phyloP scores from a whole-genome alignment of 2,888 invertebrate genomes.

The Pachycephus smyrnensis region DNA sequence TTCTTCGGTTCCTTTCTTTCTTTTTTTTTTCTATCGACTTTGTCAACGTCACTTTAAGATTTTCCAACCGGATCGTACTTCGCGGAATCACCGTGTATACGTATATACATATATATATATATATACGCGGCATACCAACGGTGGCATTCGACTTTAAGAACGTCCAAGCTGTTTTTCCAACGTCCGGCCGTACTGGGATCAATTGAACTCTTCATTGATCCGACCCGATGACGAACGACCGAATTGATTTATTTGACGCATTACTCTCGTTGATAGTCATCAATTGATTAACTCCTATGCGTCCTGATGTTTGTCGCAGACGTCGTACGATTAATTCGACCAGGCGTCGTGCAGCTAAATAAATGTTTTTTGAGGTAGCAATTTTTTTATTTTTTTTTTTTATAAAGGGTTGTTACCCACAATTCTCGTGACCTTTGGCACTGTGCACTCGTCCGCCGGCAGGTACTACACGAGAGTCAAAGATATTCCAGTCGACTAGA shows the following conservation, averaged over 20 bases:
- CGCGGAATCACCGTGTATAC: not conserved
- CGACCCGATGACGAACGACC: conserved; percentile 41
- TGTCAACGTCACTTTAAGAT: not conserved
- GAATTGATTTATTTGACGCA: conserved; percentile 55
- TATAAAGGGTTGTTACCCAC: too few species aligned
- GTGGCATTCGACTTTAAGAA: not conserved
- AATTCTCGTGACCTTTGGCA: not conserved
- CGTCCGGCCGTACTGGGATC: conserved; percentile 15
- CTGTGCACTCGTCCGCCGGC: too few species aligned
- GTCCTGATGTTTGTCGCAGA: not conserved
- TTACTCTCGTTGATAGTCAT: not conserved
- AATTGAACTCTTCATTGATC: conserved; percentile 54
- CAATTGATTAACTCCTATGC: not conserved
- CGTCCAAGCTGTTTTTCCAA: conserved; percentile 6
- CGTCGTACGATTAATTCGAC: not conserved
- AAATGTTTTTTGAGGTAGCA: not conserved
- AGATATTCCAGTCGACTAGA: not conserved
- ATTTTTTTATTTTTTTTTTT: too few species aligned
- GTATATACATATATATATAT: too few species aligned
- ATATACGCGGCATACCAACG: not conserved
- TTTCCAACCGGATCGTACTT: not conserved
- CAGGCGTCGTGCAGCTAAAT: not conserved
- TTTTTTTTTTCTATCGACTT: not conserved
- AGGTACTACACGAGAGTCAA: not conserved
- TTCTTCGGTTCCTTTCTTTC: not conserved